A percentile compares a stretch with the other conserved stretches of the same genome.
These are phyloP conservation scores for Glaucomys volans DNA, from an alignment of 2,113 vertebrate genomes.

Conservation along the genomic window DNA sequence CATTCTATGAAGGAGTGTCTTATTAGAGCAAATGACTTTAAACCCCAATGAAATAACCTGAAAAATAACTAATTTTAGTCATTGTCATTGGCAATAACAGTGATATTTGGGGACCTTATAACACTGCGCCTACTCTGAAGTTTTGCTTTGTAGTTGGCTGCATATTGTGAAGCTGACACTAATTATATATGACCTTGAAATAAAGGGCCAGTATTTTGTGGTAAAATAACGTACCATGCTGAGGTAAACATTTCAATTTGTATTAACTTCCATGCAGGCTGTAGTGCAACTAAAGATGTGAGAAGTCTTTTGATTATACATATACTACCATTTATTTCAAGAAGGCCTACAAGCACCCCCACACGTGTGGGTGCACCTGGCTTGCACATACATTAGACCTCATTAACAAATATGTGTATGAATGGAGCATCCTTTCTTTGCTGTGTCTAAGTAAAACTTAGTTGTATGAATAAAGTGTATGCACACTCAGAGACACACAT, in stretches of 20 bases:
- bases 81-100: not conserved
- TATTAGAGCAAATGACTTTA: conserved; percentile 30
- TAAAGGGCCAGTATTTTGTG: not conserved
- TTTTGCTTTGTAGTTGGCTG: not conserved
- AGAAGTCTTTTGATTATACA: not conserved
- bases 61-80: not conserved
- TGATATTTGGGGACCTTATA: not conserved
- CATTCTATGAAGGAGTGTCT: not conserved
- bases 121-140: not conserved
- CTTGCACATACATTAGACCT: not conserved
- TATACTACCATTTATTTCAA: not conserved
- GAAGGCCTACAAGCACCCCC: not conserved
- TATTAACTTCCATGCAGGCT: not conserved
- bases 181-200: not conserved
- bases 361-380: not conserved
- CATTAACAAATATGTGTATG: not conserved
- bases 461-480: not conserved
- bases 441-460: not conserved
- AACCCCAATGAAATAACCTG: not conserved
- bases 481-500: not conserved
- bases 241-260: not conserved
- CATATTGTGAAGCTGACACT: not conserved
- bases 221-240: not conserved
- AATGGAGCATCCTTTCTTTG: not conserved
- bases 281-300: not conserved